Evolutionary conservation across 2,888 invertebrate genomes (phyloP).

Genomic region (Luperina nickerlii): DNA sequence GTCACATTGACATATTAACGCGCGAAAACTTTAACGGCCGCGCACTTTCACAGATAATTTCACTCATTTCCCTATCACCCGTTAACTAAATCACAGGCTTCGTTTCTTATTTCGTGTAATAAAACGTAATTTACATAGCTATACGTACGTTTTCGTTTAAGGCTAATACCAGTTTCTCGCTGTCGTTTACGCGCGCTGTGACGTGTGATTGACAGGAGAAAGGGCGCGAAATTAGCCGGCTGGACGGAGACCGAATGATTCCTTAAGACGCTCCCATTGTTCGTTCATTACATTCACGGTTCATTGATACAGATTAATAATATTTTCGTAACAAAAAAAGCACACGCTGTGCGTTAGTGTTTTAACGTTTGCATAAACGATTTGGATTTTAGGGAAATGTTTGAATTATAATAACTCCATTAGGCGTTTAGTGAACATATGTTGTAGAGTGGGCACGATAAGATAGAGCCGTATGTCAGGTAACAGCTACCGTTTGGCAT

Average conservation of each 20-base stretch:
- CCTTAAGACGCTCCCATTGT: slow-evolving; percentile 66
- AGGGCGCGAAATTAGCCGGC: slow-evolving; percentile 87
- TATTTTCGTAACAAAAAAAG: slow-evolving; percentile 62
- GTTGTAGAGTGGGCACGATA: slow-evolving; percentile 88
- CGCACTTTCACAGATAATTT: slow-evolving; percentile 75
- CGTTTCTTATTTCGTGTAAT: slow-evolving; percentile 76
- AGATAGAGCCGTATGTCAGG: slow-evolving; percentile 90
- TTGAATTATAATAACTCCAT: slow-evolving; percentile 86
- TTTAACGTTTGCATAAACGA: slow-evolving; percentile 75
- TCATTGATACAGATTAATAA: slow-evolving; percentile 67
- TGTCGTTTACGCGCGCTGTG: slow-evolving; percentile 80
- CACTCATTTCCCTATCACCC: slow-evolving; percentile 72
- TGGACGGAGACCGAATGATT: slow-evolving; percentile 68
- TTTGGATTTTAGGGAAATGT: slow-evolving; percentile 85
- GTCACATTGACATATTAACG: slow-evolving; percentile 80
- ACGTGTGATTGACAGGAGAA: slow-evolving; percentile 89
- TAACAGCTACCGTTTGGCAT: slow-evolving; percentile 88
- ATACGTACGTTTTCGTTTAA: slow-evolving; percentile 66
- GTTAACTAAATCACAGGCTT: slow-evolving; percentile 78
- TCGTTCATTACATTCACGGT: slow-evolving; percentile 73
- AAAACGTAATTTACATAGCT: slow-evolving; percentile 70
- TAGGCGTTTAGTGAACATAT: slow-evolving; percentile 86
- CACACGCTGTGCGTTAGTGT: slow-evolving; percentile 80
- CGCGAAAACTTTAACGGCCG: slow-evolving; percentile 81
- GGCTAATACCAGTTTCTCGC: slow-evolving; percentile 72